Evolutionary conservation across 2,888 invertebrate species (phyloP).

Genomic region (Sisyra terminalis): DNA sequence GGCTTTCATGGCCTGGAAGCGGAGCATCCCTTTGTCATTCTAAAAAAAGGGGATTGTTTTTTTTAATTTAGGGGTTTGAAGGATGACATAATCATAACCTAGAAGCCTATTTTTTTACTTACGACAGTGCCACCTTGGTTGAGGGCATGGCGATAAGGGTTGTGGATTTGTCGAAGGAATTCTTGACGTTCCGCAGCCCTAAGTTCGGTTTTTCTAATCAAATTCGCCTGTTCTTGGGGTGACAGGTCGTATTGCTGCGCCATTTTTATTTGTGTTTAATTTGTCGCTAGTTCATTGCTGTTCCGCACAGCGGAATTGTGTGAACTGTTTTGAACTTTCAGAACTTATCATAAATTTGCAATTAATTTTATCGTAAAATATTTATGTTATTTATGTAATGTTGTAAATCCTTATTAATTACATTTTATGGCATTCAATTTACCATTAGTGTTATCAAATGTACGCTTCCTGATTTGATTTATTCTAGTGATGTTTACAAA

Average conservation of each 20-base stretch:
- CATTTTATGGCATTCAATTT: too few relatives aligned
- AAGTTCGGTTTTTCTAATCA: slow-evolving; percentile 41
- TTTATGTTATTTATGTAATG: too few relatives aligned
- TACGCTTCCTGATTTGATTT: too few relatives aligned
- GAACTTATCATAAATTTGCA: too few relatives aligned
- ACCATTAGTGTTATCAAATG: too few relatives aligned
- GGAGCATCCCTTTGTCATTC: slow-evolving; percentile 68
- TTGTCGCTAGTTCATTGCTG: too few relatives aligned
- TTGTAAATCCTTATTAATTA: too few relatives aligned
- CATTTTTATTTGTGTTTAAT: slow-evolving; percentile 19
- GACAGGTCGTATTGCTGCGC: slow-evolving; percentile 34
- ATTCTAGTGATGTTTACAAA: too few relatives aligned
- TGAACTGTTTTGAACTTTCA: too few relatives aligned
- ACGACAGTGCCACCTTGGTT: slow-evolving; percentile 54
- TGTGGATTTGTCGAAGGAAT: slow-evolving; percentile 49
- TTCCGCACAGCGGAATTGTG: too few relatives aligned
- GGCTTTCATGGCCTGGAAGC: slow-evolving; percentile 54
- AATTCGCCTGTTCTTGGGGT: slow-evolving; percentile 29
- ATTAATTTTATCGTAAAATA: too few relatives aligned
- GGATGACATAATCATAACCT: slow-evolving; percentile 3
- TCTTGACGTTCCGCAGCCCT: slow-evolving; percentile 45
- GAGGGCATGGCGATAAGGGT: slow-evolving; percentile 52
- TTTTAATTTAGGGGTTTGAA: not conserved
- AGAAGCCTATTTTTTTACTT: slow-evolving; percentile 26
- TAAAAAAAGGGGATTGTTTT: slow-evolving; percentile 25